phyloP scores from a whole-genome alignment of 2,888 invertebrate species.

The Platycnemis pennipes region DNA sequence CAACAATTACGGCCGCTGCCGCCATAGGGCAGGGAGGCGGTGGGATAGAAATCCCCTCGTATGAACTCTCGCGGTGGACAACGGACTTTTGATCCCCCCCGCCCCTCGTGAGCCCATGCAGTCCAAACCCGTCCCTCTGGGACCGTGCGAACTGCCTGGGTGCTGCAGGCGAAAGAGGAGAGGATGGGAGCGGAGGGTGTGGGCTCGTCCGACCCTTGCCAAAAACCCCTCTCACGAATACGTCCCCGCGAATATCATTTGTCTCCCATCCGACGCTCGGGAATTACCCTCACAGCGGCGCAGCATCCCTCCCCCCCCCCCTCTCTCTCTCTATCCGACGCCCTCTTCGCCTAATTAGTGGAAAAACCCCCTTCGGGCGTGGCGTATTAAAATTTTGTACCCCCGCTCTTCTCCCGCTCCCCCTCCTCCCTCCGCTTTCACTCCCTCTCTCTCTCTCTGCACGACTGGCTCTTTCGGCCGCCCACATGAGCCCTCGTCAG shows the following conservation, averaged over 20 bases:
- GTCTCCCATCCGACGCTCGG: neutral
- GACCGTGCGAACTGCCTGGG: neutral
- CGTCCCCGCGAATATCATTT: constrained; percentile 3
- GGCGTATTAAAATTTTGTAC: constrained; percentile 8
- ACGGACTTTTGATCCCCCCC: neutral
- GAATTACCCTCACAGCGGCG: neutral
- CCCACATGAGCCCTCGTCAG: neutral
- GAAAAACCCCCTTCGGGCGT: constrained; percentile 11
- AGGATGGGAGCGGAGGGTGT: neutral
- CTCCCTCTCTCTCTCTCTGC: neutral
- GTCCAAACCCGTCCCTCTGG: neutral
- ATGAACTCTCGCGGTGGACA: neutral
- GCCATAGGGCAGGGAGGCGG: neutral
- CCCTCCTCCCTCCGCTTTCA: neutral
- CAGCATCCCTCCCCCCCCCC: neutral
- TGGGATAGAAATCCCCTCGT: neutral
- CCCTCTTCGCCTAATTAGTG: constrained; percentile 31
- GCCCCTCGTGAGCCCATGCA: neutral
- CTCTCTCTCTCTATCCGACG: neutral
- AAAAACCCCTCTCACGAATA: neutral
- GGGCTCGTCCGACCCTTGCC: constrained; percentile 2
- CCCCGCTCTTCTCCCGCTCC: neutral
- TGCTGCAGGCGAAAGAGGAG: neutral
- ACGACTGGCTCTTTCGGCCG: neutral
- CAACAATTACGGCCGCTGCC: neutral